A percentile compares a stretch with the other conserved stretches of the same genome.
Conservation (phyloP, 2,888 invertebrate genomes). For the Listrodromus nycthemerus region DNA sequence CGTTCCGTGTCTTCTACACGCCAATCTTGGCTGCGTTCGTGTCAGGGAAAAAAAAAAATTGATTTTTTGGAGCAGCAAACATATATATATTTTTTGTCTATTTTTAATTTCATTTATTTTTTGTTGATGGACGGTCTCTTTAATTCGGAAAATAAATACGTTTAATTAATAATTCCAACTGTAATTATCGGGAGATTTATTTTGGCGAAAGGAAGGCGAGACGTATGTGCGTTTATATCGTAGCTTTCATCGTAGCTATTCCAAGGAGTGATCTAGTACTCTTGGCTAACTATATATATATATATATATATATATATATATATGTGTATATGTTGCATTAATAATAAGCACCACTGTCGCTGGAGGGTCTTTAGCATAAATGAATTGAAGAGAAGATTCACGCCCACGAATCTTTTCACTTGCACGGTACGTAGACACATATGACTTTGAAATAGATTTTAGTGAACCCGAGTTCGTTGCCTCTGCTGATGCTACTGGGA, state of each 20-base stretch:
- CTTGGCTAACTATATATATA: background rate
- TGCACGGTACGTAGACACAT: background rate
- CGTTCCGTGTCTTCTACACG: no score
- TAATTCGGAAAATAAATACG: background rate
- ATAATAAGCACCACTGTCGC: conserved; percentile 31
- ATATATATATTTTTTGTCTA: no score
- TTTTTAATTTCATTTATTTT: background rate
- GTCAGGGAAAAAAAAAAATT: background rate
- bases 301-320: background rate
- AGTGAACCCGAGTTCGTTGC: conserved; percentile 34
- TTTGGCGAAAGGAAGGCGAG: background rate
- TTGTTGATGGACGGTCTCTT: background rate
- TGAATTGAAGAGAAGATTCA: conserved; percentile 32
- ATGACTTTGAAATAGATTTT: conserved; percentile 46
- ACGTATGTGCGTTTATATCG: conserved; percentile 28
- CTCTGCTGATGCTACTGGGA: conserved; percentile 5
- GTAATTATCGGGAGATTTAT: background rate
- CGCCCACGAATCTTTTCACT: conserved; percentile 46
- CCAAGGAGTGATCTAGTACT: conserved; percentile 12
- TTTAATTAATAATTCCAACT: background rate
- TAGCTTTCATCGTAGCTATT: conserved; percentile 43
- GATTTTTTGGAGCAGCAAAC: no score
- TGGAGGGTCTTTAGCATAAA: conserved; percentile 33
- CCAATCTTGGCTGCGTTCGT: conserved; percentile 27
- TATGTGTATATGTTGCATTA: background rate